These are phyloP conservation scores for Uromys caudimaculatus DNA, from an alignment of 2,797 vertebrate genomes.

Conservation along the genomic window DNA sequence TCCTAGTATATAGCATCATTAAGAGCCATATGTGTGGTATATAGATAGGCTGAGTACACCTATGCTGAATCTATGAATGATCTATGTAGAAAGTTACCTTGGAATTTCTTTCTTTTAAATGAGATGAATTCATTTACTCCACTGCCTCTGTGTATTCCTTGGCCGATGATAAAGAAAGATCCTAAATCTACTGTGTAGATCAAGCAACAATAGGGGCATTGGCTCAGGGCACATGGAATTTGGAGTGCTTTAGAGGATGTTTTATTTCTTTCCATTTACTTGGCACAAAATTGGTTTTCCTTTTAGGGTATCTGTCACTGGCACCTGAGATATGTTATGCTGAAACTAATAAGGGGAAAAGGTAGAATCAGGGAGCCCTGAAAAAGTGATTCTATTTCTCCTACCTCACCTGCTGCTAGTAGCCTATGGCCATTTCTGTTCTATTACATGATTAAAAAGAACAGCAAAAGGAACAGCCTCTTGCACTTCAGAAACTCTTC, in stretches of 20 bases:
- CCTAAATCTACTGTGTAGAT: slow-evolving; percentile 34
- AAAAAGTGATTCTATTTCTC: slow-evolving; percentile 39
- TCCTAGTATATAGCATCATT: neutral
- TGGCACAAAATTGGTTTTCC: slow-evolving; percentile 33
- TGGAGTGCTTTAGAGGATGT: neutral
- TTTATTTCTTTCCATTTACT: slow-evolving; percentile 46
- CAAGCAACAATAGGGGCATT: neutral
- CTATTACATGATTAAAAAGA: slow-evolving; percentile 51
- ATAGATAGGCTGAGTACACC: slow-evolving; percentile 13
- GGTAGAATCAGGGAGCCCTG: neutral
- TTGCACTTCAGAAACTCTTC: slow-evolving; percentile 25
- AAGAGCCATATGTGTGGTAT: neutral
- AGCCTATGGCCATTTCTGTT: slow-evolving; percentile 45
- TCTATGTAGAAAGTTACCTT: slow-evolving; percentile 13
- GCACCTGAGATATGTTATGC: slow-evolving; percentile 10
- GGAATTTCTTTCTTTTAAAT: slow-evolving; percentile 25
- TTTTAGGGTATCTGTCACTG: slow-evolving; percentile 41
- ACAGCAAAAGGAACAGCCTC: neutral
- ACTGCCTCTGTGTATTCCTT: neutral
- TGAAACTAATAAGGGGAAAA: slow-evolving; percentile 59
- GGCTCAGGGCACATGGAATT: neutral
- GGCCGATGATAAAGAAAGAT: neutral
- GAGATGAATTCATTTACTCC: slow-evolving; percentile 29
- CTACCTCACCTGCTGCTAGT: slow-evolving; percentile 13
- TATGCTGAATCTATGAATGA: slow-evolving; percentile 64